Percentiles rank a stretch among this genome's conserved stretches.
Conservation (phyloP, 2,113 vertebrate species). For the Erpornis zantholeuca region DNA sequence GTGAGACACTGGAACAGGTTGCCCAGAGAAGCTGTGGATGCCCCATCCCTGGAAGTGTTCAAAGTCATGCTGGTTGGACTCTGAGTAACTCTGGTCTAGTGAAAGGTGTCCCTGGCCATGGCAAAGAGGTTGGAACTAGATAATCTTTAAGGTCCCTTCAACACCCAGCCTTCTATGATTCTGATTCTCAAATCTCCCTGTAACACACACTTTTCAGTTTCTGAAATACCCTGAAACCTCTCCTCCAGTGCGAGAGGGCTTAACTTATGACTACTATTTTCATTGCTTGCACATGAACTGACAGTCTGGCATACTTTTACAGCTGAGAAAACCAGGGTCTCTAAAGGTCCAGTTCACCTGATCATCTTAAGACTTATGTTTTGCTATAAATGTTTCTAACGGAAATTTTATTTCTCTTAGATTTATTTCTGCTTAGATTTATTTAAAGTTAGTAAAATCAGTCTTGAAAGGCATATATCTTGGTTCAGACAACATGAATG, state of each 20-base stretch:
- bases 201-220: not conserved
- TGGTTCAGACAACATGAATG: not conserved
- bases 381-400: not conserved
- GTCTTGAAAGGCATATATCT: not conserved
- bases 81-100: not conserved
- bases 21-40: not conserved
- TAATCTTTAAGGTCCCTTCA: not conserved
- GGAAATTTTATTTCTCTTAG: not conserved
- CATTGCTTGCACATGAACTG: not conserved
- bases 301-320: not conserved
- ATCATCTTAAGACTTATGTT: not conserved
- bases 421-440: not conserved
- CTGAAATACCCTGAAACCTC: not conserved
- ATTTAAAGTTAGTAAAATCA: not conserved
- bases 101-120: not conserved
- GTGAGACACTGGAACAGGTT: not conserved
- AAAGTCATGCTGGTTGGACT: not conserved
- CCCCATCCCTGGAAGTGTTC: not conserved
- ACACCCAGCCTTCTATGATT: not conserved
- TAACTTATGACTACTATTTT: not conserved
- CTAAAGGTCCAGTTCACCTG: not conserved
- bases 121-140: not conserved
- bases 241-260: not conserved
- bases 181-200: not conserved
- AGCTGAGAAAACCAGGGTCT: not conserved